Conservation (phyloP, 2,113 vertebrate species). For the Dolichotis patagonum region DNA sequence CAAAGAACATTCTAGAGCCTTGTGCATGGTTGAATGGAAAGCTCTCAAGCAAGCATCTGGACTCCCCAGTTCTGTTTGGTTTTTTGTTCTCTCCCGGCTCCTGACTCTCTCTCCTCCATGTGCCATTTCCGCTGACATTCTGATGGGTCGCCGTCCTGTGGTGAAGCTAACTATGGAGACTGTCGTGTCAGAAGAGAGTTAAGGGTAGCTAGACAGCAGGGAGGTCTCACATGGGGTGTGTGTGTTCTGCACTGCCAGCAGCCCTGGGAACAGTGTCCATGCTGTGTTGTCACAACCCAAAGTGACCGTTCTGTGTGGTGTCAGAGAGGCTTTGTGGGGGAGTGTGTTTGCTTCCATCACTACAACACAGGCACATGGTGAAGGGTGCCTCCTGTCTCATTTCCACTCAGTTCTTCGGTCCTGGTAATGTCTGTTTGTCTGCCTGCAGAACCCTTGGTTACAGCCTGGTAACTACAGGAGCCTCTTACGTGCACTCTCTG, state of each 20-base stretch:
- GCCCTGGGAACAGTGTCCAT: neutral
- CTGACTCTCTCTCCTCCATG: neutral
- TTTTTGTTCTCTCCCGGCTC: neutral
- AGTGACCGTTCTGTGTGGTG: neutral
- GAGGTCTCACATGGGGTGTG: neutral
- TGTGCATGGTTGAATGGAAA: neutral
- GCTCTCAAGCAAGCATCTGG: neutral
- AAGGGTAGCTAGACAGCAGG: neutral
- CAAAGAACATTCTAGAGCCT: too few species aligned
- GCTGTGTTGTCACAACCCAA: neutral
- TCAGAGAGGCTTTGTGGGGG: neutral
- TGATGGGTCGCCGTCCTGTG: neutral
- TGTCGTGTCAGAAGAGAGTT: neutral
- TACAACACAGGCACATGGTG: neutral
- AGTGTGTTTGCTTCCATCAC: neutral
- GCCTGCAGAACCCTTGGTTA: neutral
- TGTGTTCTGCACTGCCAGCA: too few species aligned
- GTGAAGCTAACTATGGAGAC: neutral
- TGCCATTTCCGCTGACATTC: neutral
- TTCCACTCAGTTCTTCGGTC: neutral
- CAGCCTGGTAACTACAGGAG: neutral
- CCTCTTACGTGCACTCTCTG: neutral
- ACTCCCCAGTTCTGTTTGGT: neutral
- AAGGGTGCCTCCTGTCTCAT: neutral
- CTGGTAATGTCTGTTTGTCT: neutral